Base-by-base conservation (phyloP, 2,113 vertebrate genomes). In the Eidolon helvum region DNA sequence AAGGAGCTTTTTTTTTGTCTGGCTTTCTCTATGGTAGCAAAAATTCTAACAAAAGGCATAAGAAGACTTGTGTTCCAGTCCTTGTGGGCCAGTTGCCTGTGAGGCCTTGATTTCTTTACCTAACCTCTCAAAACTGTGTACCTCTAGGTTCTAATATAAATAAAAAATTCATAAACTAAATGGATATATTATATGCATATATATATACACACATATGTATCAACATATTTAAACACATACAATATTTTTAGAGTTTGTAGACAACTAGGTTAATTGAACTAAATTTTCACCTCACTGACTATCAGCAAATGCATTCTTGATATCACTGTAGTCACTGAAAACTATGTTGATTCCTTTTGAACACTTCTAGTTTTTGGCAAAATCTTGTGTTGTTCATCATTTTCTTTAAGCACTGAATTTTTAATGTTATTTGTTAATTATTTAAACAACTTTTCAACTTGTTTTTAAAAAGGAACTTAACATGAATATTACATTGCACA, bases 1-100 rank as follows among this genome's bases (percentile, higher is more conserved):
- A 95, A 82, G 75, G n/a, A 68, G 22, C 15, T 74, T 85, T 77
- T 97, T 93, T 72, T 96, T 77, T 65, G 22, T 69, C 43, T 91
- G 26, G 30, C 10, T 94, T 90, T 92, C 10, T 55, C 1, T 45
- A 53, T 9, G 6, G 14, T 33, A 59, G 35, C 28, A 94, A 65
- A 95, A 75, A 71, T 7, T 93, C 50, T 45, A 33, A 33, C 16
- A 38, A 6, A 33, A 22, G 30, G 3, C 55, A 7, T 65, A 71
- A 66, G 24, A 30, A 43, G 45, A 7, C 10, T 38, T 74, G 43
- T 61, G 6, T 80, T 91, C 30, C 4, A 61, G 22, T 33, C 26
- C 53, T 63, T 59, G 5, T 50, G 30, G 38, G 28, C 35, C 94
- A 57, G 14, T 43, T 38, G 8, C 33, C 8, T 75, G 48, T 35